Evolutionary conservation across 2,888 invertebrate species (phyloP), one percentile per base, ranked within the genome.

Genomic region (Agrochola lychnidis): DNA sequence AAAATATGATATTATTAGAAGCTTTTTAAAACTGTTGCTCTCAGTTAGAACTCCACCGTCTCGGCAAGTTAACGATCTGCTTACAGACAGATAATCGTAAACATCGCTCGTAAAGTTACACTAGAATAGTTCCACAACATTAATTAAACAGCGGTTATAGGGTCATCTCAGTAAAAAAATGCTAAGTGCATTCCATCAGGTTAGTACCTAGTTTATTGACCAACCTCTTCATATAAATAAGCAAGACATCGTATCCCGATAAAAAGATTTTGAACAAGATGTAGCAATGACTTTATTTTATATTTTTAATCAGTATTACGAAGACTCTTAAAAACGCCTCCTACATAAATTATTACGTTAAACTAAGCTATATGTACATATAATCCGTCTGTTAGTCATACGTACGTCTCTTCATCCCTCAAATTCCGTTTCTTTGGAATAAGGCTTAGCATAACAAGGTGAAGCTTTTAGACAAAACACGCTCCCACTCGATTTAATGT

Each of bases 401-500:
- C 25, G 42, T 66, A 45, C 82, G 88, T 81, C 82, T 85, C 85
- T 87, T 88, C 87, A 90, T 88, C 87, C 87, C 84, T 83, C 71
- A 88, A 89, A 91, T 89, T 92, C 90, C 82, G 89, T 92, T 93
- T 93, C 93, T 94, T 93, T 90, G 91, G 30, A 92, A 87, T 78
- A 89, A 87, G 89, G 91, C 91, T 93, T 92, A 89, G 89, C 89
- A 90, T 92, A 92, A 93, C 91, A 90, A 90, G 93, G 88, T 89
- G 93, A 95, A 94, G 94, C 95, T 95, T 95, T 95, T 94, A 95
- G 94, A 92, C 92, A 89, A 89, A 93, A 93, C 93, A 93, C 90
- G 92, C 92, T 92, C 87, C 87, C 85, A 81, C 86, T 48, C 90
- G 91, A 92, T 94, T 93, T 92, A 90, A 92, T 90, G 89, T 87